Conservation (phyloP, 2,113 vertebrate species). For the western clawed frog (Xenopus tropicalis) region UCB_Xtro_10.0 CM004443.2:118457501-118458000, state of each 20-base stretch:
- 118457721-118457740: background rate
- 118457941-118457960: too few species aligned
- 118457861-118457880: background rate
- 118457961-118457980: too few species aligned
- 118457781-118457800: background rate
- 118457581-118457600: constrained; percentile 11
- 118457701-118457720: constrained; percentile 15
- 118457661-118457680: background rate
- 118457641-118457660: background rate
- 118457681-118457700: constrained; percentile 20
- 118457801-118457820: background rate
- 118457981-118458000: too few species aligned
- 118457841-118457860: background rate
- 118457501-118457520: constrained; percentile 7
- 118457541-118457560: constrained; percentile 16
- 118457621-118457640: constrained; percentile 14
- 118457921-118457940: too few species aligned
- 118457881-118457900: too few species aligned
- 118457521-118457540: constrained; percentile 16
- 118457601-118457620: constrained; percentile 18
- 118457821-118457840: too few species aligned
- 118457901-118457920: too few species aligned
- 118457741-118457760: background rate
- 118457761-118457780: background rate
- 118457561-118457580: constrained; percentile 8